Percentiles rank a stretch among this genome's conserved stretches.
These are phyloP conservation scores for Acanthisitta chloris DNA, from an alignment of 2,113 vertebrate species.

Conservation along the genomic window DNA sequence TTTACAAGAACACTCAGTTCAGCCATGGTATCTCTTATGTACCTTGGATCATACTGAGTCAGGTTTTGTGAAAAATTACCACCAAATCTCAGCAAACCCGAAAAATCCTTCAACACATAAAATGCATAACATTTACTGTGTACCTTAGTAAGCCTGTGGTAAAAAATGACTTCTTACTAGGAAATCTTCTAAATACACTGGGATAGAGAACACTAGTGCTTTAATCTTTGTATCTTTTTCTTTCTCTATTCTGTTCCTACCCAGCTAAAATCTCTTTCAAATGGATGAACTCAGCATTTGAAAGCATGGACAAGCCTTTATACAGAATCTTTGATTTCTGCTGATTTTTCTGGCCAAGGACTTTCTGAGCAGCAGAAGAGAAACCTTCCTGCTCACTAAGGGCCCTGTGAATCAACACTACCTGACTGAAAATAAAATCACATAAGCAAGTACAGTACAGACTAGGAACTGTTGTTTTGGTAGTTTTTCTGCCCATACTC, in stretches of 20 bases:
- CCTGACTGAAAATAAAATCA: background rate
- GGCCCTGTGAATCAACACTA: background rate
- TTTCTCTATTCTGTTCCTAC: background rate
- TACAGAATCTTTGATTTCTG: background rate
- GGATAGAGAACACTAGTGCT: background rate
- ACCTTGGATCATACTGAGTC: background rate
- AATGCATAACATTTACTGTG: background rate
- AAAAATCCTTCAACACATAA: background rate
- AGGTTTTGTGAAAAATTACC: background rate
- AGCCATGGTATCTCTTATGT: background rate
- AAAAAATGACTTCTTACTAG: background rate
- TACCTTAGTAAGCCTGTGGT: background rate
- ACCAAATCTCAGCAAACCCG: background rate
- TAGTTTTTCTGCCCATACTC: background rate
- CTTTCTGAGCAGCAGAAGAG: background rate
- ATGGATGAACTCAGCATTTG: background rate
- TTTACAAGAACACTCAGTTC: background rate
- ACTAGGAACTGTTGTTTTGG: background rate
- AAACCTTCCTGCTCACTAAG: background rate
- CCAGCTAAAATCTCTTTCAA: background rate
- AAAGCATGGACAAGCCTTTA: background rate
- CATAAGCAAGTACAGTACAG: background rate
- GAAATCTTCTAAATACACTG: background rate
- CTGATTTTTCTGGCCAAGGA: background rate
- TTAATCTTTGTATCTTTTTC: background rate